phyloP scores from a whole-genome alignment of 2,888 invertebrate genomes.

The Exephanes ischioxanthus region DNA sequence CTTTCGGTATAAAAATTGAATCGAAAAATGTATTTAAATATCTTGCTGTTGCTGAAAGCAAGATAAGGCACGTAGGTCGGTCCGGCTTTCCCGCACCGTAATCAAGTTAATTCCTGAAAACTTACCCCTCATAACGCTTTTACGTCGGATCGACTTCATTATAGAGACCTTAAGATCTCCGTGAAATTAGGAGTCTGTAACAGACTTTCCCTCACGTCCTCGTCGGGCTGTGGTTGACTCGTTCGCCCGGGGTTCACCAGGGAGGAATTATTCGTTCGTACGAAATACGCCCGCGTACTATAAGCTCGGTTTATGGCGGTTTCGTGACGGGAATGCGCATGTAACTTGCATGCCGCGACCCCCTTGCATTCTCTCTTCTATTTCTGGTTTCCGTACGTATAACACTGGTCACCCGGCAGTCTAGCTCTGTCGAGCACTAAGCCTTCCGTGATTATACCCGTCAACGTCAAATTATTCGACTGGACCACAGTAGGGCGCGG shows the following conservation, averaged over 20 bases:
- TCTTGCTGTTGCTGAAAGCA: background rate
- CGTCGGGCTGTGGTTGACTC: slow-evolving; percentile 62
- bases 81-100: background rate
- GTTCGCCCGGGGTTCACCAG: slow-evolving; percentile 55
- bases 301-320: slow-evolving; percentile 73
- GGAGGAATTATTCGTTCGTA: slow-evolving; percentile 63
- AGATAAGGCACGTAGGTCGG: background rate
- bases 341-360: slow-evolving; percentile 57
- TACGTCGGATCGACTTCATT: background rate
- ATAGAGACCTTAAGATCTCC: background rate
- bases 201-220: slow-evolving; percentile 49
- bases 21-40: background rate
- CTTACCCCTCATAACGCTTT: background rate
- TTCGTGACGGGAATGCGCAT: slow-evolving; percentile 74
- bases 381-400: slow-evolving; percentile 44
- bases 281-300: slow-evolving; percentile 59
- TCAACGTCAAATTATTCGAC: slow-evolving; percentile 40
- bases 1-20: background rate
- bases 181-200: slow-evolving; percentile 1
- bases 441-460: slow-evolving; percentile 47
- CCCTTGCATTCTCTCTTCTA: slow-evolving; percentile 44
- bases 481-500: background rate
- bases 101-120: background rate
- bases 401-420: slow-evolving; percentile 41
- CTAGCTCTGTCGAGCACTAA: slow-evolving; percentile 34